phyloP scores from a whole-genome alignment of 2,888 invertebrate genomes.

The Chrysolina oricalcia region DNA sequence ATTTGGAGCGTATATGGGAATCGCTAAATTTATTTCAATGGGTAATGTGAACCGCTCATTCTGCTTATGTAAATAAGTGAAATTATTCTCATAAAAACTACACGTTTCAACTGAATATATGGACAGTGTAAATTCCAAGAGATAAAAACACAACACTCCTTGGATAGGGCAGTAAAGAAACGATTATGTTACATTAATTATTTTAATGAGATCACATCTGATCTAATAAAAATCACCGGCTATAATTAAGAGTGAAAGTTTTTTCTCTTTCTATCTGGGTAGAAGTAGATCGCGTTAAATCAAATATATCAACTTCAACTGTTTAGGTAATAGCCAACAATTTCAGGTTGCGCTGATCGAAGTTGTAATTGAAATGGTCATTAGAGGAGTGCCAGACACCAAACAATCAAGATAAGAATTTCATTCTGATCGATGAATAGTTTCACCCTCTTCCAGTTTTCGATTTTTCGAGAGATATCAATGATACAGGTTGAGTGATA shows the following conservation, averaged over 20 bases:
- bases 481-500: background rate
- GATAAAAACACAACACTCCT: constrained; percentile 34
- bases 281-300: constrained; percentile 8
- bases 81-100: constrained; percentile 3
- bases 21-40: background rate
- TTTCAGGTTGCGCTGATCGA: background rate
- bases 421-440: background rate
- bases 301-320: constrained; percentile 9
- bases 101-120: background rate
- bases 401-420: constrained; percentile 2
- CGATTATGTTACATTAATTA: constrained; percentile 39
- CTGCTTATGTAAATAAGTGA: constrained; percentile 19
- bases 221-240: constrained; percentile 46
- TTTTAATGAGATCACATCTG: constrained; percentile 44
- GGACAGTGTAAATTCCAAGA: constrained; percentile 8
- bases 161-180: constrained; percentile 10
- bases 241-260: constrained; percentile 50
- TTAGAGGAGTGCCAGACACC: background rate
- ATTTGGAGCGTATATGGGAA: background rate
- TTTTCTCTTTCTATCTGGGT: constrained; percentile 35
- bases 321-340: constrained; percentile 20
- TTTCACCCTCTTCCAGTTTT: background rate
- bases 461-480: background rate
- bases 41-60: background rate
- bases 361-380: background rate